Conservation (phyloP, 1,140 invertebrate genomes). For the Hydropsyche tenuis region DNA sequence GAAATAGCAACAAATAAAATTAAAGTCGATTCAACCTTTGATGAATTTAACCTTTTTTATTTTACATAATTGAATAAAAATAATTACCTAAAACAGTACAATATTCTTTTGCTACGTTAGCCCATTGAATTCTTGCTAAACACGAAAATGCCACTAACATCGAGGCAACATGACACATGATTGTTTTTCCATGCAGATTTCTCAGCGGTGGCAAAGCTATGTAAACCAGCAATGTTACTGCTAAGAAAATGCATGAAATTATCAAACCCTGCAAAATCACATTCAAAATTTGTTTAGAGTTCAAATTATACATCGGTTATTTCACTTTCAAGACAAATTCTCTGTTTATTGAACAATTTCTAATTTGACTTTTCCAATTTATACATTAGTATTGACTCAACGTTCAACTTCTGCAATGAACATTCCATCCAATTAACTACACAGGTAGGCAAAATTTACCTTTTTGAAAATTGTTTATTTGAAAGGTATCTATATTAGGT, state of each 20-base stretch:
- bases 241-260: conserved; percentile 67
- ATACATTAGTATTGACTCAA: no score
- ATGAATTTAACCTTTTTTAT: neutral
- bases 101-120: conserved; percentile 6
- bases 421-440: no score
- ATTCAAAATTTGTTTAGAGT: neutral
- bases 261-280: conserved; percentile 47
- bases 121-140: conserved; percentile 63
- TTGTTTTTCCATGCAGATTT: conserved; percentile 74
- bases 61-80: neutral
- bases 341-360: no score
- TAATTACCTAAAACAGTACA: conserved; percentile 40
- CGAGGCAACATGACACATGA: conserved; percentile 71
- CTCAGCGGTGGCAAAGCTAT: conserved; percentile 66
- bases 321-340: no score
- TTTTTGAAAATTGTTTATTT: no score
- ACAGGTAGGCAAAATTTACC: no score
- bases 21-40: neutral
- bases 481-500: no score
- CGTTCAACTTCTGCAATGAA: no score
- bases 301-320: neutral
- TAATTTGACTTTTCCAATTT: no score
- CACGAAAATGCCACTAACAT: conserved; percentile 68
- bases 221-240: conserved; percentile 71
- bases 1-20: neutral